These are phyloP conservation scores for Etheostoma perlongum DNA, from an alignment of 2,797 vertebrate species.

Conservation along the genomic window DNA sequence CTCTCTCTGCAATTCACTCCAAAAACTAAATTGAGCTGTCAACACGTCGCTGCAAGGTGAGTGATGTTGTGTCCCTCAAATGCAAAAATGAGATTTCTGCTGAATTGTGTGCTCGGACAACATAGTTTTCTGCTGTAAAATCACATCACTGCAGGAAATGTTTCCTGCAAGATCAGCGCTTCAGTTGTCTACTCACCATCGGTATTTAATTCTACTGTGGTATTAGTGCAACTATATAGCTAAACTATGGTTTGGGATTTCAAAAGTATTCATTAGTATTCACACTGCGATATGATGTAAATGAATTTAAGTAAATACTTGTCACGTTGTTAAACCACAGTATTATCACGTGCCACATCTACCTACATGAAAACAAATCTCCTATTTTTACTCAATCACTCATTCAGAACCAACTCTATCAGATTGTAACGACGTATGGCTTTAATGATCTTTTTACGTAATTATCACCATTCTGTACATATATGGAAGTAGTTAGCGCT, in stretches of 20 bases:
- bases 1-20: constrained; percentile 31
- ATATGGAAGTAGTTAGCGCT: not conserved
- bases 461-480: not conserved
- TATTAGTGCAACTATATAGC: not conserved
- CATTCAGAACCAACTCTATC: not conserved
- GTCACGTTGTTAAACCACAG: not conserved
- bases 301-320: not conserved
- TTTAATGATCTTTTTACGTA: not conserved
- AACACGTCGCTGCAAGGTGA: constrained; percentile 68
- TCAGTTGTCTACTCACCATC: not conserved
- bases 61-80: constrained; percentile 43
- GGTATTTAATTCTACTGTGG: not conserved
- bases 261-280: not conserved
- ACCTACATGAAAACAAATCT: not conserved
- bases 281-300: not conserved
- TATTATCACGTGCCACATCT: not conserved
- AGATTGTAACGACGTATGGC: not conserved
- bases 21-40: constrained; percentile 56
- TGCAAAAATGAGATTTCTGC: constrained; percentile 17
- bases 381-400: not conserved
- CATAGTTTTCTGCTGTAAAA: not conserved
- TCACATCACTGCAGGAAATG: not conserved
- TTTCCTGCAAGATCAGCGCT: not conserved
- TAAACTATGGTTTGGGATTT: not conserved
- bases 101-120: not conserved